phyloP scores from a whole-genome alignment of 1,140 invertebrate genomes.

The Popillia japonica region DNA sequence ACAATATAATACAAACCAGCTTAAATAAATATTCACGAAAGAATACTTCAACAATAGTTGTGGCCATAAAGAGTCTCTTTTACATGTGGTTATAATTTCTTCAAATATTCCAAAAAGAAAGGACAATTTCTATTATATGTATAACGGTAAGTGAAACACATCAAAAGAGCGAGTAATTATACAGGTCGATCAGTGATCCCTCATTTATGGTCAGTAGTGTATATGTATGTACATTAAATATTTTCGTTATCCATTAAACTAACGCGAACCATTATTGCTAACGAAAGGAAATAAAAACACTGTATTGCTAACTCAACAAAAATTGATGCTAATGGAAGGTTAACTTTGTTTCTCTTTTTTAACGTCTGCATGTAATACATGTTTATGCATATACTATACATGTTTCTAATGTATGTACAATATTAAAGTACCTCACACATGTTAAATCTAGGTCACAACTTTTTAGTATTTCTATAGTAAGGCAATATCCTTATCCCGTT shows the following conservation, averaged over 20 bases:
- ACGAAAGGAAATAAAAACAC: neutral
- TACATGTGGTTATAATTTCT: no score
- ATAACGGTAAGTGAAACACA: no score
- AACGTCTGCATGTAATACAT: neutral
- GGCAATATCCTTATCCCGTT: constrained; percentile 13
- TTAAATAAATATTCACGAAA: no score
- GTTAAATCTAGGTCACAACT: constrained; percentile 1
- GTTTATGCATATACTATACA: constrained; percentile 10
- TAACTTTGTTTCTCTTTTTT: constrained; percentile 15
- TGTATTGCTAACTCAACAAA: neutral
- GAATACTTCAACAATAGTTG: no score
- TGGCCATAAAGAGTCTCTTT: no score
- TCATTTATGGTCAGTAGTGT: no score
- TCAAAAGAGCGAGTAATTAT: no score
- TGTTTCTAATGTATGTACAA: neutral
- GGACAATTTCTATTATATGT: no score
- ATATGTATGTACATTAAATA: neutral
- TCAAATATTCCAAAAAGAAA: no score
- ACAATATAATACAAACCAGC: no score
- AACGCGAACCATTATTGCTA: neutral
- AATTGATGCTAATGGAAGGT: neutral
- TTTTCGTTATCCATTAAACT: neutral
- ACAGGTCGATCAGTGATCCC: no score
- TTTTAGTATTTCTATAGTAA: neutral
- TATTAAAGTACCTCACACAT: neutral